Evolutionary conservation across 2,888 invertebrate species (phyloP), one percentile per base, ranked within the genome.

Genomic region (Zygaena filipendulae): DNA sequence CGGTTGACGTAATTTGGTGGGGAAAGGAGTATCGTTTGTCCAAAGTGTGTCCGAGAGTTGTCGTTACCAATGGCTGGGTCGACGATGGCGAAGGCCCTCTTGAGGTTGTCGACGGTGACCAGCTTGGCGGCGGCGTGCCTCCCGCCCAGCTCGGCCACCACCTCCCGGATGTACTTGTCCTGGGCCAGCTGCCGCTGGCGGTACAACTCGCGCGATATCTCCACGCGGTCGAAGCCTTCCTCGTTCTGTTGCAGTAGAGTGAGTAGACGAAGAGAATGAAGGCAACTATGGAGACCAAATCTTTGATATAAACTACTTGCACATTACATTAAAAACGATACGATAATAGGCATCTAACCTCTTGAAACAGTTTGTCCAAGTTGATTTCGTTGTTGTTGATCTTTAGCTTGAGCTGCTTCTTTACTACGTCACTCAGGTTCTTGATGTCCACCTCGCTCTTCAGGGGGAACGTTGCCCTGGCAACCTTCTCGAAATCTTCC

Each of bases 381-480:
- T 69, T 59, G 23, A 81, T 39, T 3, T 74, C 70, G 12, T 43
- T 59, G 30, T 40, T 43, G 40, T 57, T 63, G 11, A 68, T 47
- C 43, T 77, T 79, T 16, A 80, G 41, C 41, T 81, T 81, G 3
- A 80, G 62, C 36, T 80, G 81, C 37, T 67, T 75, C 10, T 68
- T 57, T 19, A 69, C 60, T 10, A 67, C 70, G 29, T 80, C 80
- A 7, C 44, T 47, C 22, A 80, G 37, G 33, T 74, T 80, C 36
- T 72, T 74, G 23, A 81, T 63, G 34, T 81, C 81, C 24, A 80
- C 74, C 35, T 81, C 80, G 29, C 64, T 79, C 38, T 81, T 81
- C 35, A 79, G 32, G 0, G 81, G 72, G 28, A 77, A 81, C n/a
- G 60, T 54, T 0, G 57, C 37, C 32, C 63, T 68, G 2, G 61